Evolutionary conservation across 2,888 invertebrate species (phyloP).

Genomic region (Mylabris sibirica): DNA sequence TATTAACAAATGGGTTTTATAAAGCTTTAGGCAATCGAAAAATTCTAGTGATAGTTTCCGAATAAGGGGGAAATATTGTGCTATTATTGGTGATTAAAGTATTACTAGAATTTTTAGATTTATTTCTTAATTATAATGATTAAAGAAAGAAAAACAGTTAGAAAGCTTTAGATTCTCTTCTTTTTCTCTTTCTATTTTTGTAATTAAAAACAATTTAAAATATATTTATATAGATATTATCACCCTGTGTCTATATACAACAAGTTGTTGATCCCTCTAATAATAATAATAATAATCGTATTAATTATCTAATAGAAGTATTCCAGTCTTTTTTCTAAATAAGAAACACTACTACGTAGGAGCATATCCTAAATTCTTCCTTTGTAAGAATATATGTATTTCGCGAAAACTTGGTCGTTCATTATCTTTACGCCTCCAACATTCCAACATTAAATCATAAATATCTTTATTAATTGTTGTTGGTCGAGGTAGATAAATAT

Average conservation of each 20-base stretch:
- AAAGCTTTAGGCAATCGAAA: slow-evolving; percentile 35
- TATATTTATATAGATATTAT: slow-evolving; percentile 52
- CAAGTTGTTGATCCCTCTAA: slow-evolving; percentile 55
- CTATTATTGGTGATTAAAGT: background rate
- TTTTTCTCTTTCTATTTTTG: no score
- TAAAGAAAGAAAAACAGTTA: background rate
- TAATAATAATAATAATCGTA: slow-evolving; percentile 37
- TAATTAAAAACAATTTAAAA: slow-evolving; percentile 33
- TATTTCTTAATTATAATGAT: background rate
- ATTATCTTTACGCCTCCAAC: slow-evolving; percentile 80
- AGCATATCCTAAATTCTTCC: slow-evolving; percentile 72
- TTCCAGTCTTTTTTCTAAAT: slow-evolving; percentile 55
- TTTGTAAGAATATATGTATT: slow-evolving; percentile 81
- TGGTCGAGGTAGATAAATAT: slow-evolving; percentile 72
- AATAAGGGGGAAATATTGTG: background rate
- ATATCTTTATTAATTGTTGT: slow-evolving; percentile 77
- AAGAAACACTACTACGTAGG: slow-evolving; percentile 58
- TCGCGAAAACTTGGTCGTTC: slow-evolving; percentile 83
- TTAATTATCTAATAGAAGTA: slow-evolving; percentile 26
- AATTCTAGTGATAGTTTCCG: background rate
- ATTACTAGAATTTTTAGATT: slow-evolving; percentile 28
- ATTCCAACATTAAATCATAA: slow-evolving; percentile 84
- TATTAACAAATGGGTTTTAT: slow-evolving; percentile 51
- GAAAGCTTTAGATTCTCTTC: slow-evolving; percentile 5
- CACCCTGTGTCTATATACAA: slow-evolving; percentile 62